A percentile compares a stretch with the other conserved stretches of the same genome.
Conservation (phyloP, 2,888 invertebrate genomes). For the Colletes collaris region DNA sequence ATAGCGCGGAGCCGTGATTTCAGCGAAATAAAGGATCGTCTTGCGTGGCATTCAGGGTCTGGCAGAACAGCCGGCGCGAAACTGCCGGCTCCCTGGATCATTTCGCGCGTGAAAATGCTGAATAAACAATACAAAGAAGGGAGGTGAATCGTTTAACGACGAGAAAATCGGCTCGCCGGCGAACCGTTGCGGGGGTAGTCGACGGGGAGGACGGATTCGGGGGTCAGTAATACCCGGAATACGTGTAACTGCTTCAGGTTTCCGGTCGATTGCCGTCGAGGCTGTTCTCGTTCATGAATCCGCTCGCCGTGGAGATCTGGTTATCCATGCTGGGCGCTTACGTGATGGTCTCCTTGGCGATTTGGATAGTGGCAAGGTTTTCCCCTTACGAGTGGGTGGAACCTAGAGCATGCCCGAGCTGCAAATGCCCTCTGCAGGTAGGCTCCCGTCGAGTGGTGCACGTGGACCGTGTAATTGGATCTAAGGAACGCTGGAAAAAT, state of each 20-base stretch:
- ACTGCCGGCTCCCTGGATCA: slow-evolving; percentile 29
- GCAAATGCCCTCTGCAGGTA: slow-evolving; percentile 82
- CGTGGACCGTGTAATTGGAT: slow-evolving; percentile 18
- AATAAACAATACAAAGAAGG: slow-evolving; percentile 15
- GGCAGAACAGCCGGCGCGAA: slow-evolving; percentile 7
- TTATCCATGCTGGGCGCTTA: slow-evolving; percentile 91
- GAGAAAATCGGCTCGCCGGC: background rate
- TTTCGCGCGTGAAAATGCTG: slow-evolving; percentile 31
- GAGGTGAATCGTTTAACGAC: background rate
- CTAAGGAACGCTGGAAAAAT: background rate
- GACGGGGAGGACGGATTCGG: no score
- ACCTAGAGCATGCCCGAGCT: slow-evolving; percentile 85
- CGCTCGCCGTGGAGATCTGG: slow-evolving; percentile 94
- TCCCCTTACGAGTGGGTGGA: slow-evolving; percentile 93
- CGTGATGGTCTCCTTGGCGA: slow-evolving; percentile 90
- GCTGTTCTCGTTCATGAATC: slow-evolving; percentile 93
- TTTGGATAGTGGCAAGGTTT: slow-evolving; percentile 94
- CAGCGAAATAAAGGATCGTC: slow-evolving; percentile 60
- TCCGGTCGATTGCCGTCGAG: slow-evolving; percentile 88
- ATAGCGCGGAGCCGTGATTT: slow-evolving; percentile 57
- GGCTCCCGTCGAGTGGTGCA: slow-evolving; percentile 78
- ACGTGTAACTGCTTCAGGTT: slow-evolving; percentile 81
- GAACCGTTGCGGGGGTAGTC: no score
- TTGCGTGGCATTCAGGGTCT: slow-evolving; percentile 44
- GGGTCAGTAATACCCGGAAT: slow-evolving; percentile 36